Conservation (phyloP, 2,797 vertebrate species). For the Furcifer pardalis region DNA sequence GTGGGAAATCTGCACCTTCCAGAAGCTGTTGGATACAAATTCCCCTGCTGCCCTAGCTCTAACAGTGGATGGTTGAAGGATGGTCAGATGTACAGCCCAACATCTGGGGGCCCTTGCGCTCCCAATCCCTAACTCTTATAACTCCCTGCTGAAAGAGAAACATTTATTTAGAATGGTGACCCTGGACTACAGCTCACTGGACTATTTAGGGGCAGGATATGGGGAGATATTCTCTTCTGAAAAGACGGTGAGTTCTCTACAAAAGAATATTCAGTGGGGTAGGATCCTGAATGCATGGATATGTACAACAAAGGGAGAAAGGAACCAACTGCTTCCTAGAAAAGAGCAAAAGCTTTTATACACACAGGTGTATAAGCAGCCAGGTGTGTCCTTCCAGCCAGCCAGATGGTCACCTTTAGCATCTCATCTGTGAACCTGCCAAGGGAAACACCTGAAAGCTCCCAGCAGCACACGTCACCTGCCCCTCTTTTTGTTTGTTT, state of each 20-base stretch:
- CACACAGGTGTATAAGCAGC: neutral
- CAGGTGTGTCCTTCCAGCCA: neutral
- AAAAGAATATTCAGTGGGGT: constrained; percentile 26
- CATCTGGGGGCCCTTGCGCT: neutral
- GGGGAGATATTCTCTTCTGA: constrained; percentile 19
- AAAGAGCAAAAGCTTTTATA: neutral
- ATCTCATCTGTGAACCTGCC: neutral
- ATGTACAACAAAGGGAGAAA: neutral
- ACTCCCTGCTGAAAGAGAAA: neutral
- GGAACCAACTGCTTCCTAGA: neutral
- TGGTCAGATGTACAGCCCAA: neutral
- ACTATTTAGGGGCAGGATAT: neutral
- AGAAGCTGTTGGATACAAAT: too few species aligned
- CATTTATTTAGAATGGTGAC: neutral
- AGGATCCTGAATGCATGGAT: neutral
- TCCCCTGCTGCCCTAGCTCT: neutral
- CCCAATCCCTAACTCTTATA: neutral
- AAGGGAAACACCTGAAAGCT: neutral
- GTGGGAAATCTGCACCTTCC: neutral
- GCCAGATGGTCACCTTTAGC: neutral
- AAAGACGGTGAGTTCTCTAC: constrained; percentile 26
- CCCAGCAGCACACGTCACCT: neutral
- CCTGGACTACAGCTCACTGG: neutral
- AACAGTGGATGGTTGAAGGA: neutral
- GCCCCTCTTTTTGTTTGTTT: neutral